Evolutionary conservation across 2,113 vertebrate genomes (phyloP), one percentile per base, ranked within the genome.

Genomic region (Elachura formosa): DNA sequence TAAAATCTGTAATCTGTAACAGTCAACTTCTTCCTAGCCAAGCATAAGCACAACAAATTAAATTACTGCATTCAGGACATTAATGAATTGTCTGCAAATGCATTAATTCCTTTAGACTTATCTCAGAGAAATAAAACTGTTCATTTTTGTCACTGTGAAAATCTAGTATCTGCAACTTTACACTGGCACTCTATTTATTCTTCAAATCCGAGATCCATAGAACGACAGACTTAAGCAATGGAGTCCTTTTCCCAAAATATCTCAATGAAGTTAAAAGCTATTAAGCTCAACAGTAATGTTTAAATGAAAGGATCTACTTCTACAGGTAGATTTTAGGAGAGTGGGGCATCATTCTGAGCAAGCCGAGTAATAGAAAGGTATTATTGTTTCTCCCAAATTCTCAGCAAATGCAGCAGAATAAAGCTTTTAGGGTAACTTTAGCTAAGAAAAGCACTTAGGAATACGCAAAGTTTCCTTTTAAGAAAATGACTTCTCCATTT

Each of bases 401-500:
- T 58, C 91, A 87, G 90, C 61, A 78, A 86, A 93, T 1, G 22
- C 59, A 91, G 83, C 3, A 95, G 79, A 64, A 82, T 54, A 90
- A 93, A 76, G 93, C 77, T 97, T 95, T 96, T 86, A 93, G 84
- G 72, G 86, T 95, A 97, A 97, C 88, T 97, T 96, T 76, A 92
- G 93, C 93, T 96, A 85, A 96, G 86, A 95, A 96, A 96, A 97
- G 89, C 86, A 95, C 61, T 95, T 61, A 56, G 34, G 94, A 96
- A 96, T 95, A 97, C 68, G 61, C 95, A 87, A 94, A 97, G 91
- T 94, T 93, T 97, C 67, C 81, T 94, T 90, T 93, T 84, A 84
- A 94, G 93, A 96, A 94, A 96, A 97, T 96, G 66, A 93, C 85
- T 96, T 89, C 93, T 94, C 89, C 93, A 96, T 95, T 96, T 97